These are phyloP conservation scores for Chironomus striatipennis DNA, from an alignment of 1,140 invertebrate species.

Conservation along the genomic window DNA sequence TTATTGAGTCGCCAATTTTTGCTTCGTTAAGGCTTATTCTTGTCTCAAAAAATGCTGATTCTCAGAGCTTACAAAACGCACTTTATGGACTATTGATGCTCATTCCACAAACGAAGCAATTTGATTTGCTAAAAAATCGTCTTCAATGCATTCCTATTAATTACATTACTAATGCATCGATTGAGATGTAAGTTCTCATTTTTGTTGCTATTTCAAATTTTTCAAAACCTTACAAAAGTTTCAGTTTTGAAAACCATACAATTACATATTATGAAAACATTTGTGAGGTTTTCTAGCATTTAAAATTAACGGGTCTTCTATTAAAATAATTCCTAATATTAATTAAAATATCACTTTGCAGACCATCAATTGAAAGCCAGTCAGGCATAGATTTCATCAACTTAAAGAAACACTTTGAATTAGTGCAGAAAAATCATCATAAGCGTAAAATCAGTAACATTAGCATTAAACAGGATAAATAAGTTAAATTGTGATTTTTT, in stretches of 20 bases:
- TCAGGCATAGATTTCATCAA: slow-evolving; percentile 49
- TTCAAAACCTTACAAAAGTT: background rate
- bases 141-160: slow-evolving; percentile 78
- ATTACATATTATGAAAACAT: background rate
- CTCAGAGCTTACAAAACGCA: slow-evolving; percentile 71
- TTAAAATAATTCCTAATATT: too few species aligned
- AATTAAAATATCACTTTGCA: slow-evolving; percentile 25
- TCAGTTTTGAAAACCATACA: background rate
- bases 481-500: too few species aligned
- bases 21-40: slow-evolving; percentile 90
- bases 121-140: slow-evolving; percentile 75
- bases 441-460: background rate
- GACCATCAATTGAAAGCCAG: slow-evolving; percentile 33
- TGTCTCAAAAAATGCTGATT: slow-evolving; percentile 49
- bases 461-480: too few species aligned
- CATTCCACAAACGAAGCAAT: slow-evolving; percentile 94
- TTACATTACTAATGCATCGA: slow-evolving; percentile 31
- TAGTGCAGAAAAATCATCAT: slow-evolving; percentile 45
- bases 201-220: too few species aligned
- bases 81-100: slow-evolving; percentile 96
- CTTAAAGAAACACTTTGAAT: slow-evolving; percentile 47
- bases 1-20: slow-evolving; percentile 98
- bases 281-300: too few species aligned
- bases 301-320: too few species aligned
- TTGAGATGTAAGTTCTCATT: slow-evolving; percentile 30